Conservation (phyloP, 2,888 invertebrate species). For the Drosophila helvetica region DNA sequence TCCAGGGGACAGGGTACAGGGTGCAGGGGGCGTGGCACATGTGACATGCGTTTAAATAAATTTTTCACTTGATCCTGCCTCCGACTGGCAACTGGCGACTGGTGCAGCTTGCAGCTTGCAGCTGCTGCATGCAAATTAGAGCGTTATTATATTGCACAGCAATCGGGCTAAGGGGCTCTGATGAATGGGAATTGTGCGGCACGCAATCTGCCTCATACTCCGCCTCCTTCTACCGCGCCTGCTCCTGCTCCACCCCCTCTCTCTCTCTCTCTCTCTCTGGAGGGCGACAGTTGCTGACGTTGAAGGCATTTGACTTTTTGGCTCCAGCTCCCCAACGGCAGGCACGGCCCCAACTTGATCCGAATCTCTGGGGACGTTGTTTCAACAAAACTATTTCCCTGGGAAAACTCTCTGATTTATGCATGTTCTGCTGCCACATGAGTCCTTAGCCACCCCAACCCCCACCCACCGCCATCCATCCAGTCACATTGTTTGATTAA, state of each 20-base stretch:
- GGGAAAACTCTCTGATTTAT: conserved; percentile 63
- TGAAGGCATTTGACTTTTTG: conserved; percentile 44
- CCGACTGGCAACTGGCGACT: conserved; percentile 5
- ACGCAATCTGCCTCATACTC: conserved; percentile 6
- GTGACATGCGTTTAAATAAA: conserved; percentile 66
- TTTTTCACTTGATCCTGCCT: conserved; percentile 36
- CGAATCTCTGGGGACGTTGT: conserved; percentile 39
- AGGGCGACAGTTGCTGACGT: neutral
- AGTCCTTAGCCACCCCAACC: too few relatives aligned
- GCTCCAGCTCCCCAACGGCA: conserved; percentile 13
- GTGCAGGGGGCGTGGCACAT: conserved; percentile 57
- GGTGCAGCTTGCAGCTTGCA: conserved; percentile 12
- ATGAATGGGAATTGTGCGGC: conserved; percentile 55
- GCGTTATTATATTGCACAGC: conserved; percentile 67
- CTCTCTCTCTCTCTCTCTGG: neutral
- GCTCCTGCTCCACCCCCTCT: neutral
- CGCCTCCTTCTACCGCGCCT: neutral
- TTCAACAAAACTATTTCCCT: conserved; percentile 66
- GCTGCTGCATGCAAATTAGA: conserved; percentile 71
- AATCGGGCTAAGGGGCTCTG: conserved; percentile 61
- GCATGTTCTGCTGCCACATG: conserved; percentile 48
- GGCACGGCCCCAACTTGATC: neutral
- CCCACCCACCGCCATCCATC: neutral
- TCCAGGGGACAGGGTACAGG: neutral
- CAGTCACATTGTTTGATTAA: conserved; percentile 46